These are phyloP conservation scores for Drosophila falleni DNA, from an alignment of 2,888 invertebrate genomes.

Conservation along the genomic window DNA sequence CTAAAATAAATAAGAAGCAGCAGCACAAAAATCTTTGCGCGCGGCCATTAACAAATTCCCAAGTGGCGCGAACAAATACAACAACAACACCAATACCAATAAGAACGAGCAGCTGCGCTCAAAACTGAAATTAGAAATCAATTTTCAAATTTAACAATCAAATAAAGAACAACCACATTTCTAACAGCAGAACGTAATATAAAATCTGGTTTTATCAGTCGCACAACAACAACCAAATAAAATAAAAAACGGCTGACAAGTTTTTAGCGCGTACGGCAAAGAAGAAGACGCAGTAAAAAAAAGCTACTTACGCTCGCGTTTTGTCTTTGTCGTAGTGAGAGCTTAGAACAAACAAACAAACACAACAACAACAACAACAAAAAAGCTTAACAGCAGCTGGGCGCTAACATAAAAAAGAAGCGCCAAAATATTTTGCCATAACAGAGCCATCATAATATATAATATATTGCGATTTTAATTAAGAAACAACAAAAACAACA, in stretches of 20 bases:
- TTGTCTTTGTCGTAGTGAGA: constrained; percentile 16
- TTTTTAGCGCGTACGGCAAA: constrained; percentile 49
- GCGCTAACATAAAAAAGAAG: constrained; percentile 50
- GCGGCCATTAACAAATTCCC: constrained; percentile 64
- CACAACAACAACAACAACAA: constrained; percentile 36
- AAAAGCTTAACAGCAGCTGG: constrained; percentile 52
- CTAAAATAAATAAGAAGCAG: constrained; percentile 37
- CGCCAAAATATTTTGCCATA: constrained; percentile 68
- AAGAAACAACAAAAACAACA: constrained; percentile 47
- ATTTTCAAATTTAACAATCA: constrained; percentile 69
- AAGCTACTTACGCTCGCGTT: constrained; percentile 22
- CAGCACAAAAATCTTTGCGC: constrained; percentile 57
- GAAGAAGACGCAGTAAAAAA: constrained; percentile 58
- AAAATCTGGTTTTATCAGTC: constrained; percentile 79
- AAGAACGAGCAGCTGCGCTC: constrained; percentile 39
- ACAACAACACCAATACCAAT: constrained; percentile 29
- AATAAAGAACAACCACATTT: constrained; percentile 36
- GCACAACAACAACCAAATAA: constrained; percentile 45
- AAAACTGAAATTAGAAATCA: constrained; percentile 72
- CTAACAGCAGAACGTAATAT: constrained; percentile 53
- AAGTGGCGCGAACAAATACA: constrained; percentile 44
- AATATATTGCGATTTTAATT: constrained; percentile 66
- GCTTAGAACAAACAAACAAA: constrained; percentile 55
- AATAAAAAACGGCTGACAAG: constrained; percentile 52
- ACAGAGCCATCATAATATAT: constrained; percentile 56